Evolutionary conservation across 1,140 invertebrate species (phyloP).

Genomic region (Oreohelix idahoensis): DNA sequence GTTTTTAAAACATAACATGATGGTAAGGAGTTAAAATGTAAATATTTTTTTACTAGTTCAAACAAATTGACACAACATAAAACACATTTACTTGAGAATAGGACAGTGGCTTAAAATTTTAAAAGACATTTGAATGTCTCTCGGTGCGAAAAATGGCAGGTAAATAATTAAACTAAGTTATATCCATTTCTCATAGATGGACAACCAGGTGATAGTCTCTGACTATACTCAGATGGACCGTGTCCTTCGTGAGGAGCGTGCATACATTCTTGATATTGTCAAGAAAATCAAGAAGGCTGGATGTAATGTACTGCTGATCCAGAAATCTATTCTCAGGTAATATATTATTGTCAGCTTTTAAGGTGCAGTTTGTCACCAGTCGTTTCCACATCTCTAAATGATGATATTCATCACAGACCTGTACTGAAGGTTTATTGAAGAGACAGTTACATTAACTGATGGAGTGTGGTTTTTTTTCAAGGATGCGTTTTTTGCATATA

Average conservation of each 20-base stretch:
- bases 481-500: too few species aligned
- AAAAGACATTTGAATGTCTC: too few species aligned
- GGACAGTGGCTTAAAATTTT: too few species aligned
- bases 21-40: too few species aligned
- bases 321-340: conserved; percentile 97
- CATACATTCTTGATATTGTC: conserved; percentile 98
- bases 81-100: too few species aligned
- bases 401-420: conserved; percentile 28
- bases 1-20: too few species aligned
- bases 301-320: conserved; percentile 97
- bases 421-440: conserved; percentile 13
- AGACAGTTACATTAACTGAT: neutral
- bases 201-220: conserved; percentile 95
- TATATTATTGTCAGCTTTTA: too few species aligned
- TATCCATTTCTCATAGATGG: conserved; percentile 84
- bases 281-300: conserved; percentile 99
- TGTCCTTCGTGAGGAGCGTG: conserved; percentile 96
- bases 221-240: conserved; percentile 99
- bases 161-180: neutral
- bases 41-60: too few species aligned
- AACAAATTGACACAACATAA: too few species aligned
- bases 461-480: neutral
- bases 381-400: neutral
- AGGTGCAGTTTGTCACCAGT: too few species aligned
- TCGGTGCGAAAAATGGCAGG: too few species aligned